Evolutionary conservation across 1,140 invertebrate species (phyloP), one percentile per base, ranked within the genome.

Genomic region (Centruroides vittatus): DNA sequence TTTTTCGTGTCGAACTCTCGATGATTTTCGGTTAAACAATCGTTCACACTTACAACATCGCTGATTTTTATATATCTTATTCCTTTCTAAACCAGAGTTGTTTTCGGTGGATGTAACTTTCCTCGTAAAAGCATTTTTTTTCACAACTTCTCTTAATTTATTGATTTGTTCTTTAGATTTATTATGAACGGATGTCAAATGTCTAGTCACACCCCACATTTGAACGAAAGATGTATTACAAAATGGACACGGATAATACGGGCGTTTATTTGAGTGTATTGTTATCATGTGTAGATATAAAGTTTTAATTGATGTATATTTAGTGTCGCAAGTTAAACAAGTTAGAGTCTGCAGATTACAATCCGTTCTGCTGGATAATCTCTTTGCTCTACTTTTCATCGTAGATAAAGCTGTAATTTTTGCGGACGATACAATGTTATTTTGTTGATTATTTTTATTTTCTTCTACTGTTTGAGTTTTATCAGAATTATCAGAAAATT

Each of bases 231-330:
- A 64, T 35, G 68, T 68, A 10, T 67, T 65, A 63, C 75, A 76
- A 56, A 70, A 70, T 7, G 70, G 68, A 63, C 75, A 76, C 3
- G 71, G 72, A 60, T 68, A 74, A 62, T 72, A 69, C 2, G 64
- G 62, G 10, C 71, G 58, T 49, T 64, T 67, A 5, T 64, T 64
- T 23, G 70, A 65, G 60, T 76, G 75, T 51, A 69, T 60, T 12
- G 63, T 68, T 54, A 68, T 60, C 66, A 73, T 70, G 57, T 76
- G 75, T 65, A 70, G 68, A 36, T 62, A 60, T n/a, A 75, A 60
- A 11, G 70, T 70, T 61, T 71, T 73, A 4, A 65, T 61, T 4
- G 66, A 66, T 3, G 64, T 64, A 62, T 70, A 74, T 10, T 61
- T 58, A 5, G 61, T 66, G 9, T 68, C 68, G 55, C 73, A 76